Conservation (phyloP, 2,888 invertebrate species). For the Zonitis immaculata region DNA sequence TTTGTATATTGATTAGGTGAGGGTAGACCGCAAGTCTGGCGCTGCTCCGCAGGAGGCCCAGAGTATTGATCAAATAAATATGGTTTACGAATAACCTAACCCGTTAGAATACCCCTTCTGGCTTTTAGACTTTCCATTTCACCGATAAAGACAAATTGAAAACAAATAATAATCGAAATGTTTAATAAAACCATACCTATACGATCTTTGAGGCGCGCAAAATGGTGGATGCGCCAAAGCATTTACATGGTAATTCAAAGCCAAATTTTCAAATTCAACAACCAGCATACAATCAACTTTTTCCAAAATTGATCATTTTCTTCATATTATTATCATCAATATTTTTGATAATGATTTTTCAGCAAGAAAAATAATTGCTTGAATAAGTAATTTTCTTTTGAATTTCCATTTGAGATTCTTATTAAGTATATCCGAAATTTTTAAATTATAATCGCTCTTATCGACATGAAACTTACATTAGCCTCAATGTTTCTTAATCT, state of each 20-base stretch:
- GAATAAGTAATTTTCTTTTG: no score
- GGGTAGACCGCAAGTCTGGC: conserved; percentile 46
- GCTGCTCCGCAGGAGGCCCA: conserved; percentile 45
- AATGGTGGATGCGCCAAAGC: background rate
- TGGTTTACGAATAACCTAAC: conserved; percentile 36
- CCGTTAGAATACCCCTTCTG: conserved; percentile 19
- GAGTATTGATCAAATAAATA: conserved; percentile 50
- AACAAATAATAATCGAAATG: background rate
- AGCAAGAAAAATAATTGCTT: no score
- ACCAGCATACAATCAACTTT: no score
- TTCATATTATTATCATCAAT: no score
- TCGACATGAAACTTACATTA: background rate
- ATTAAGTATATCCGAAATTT: background rate
- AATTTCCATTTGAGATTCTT: no score
- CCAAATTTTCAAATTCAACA: no score
- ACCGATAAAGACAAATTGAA: background rate
- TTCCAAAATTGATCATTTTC: no score
- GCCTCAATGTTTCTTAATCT: no score
- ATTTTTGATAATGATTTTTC: no score
- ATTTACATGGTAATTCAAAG: no score
- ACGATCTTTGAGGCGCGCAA: no score
- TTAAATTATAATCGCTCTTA: background rate
- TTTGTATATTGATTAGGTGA: conserved; percentile 48
- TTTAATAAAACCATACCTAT: no score
- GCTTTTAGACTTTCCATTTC: conserved; percentile 30